Evolutionary conservation across 2,113 vertebrate genomes (phyloP).

Genomic region (Lates calcarifer): DNA sequence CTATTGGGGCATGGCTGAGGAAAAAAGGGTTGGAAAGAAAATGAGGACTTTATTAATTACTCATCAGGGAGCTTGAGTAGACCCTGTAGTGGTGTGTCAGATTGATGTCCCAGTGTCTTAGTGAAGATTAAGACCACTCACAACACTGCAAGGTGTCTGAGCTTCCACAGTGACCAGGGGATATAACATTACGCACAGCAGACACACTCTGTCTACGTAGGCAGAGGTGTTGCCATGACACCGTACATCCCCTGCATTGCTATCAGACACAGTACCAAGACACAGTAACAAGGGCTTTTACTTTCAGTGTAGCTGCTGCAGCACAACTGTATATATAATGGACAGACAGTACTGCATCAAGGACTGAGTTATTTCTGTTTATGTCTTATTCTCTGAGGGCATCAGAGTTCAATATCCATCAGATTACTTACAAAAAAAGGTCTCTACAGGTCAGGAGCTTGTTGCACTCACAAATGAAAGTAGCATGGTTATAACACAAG

Average conservation of each 20-base stretch:
- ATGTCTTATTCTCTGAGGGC: neutral
- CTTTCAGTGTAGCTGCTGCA: neutral
- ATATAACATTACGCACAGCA: constrained; percentile 15
- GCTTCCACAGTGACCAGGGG: constrained; percentile 28
- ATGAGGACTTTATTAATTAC: constrained; percentile 67
- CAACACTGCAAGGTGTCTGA: constrained; percentile 41
- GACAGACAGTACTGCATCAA: constrained; percentile 19
- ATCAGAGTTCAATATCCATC: neutral
- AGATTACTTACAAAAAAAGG: neutral
- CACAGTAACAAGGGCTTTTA: constrained; percentile 13
- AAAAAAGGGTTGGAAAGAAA: constrained; percentile 19
- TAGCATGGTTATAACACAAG: neutral
- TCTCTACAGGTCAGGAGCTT: neutral
- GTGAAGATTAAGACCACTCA: constrained; percentile 70
- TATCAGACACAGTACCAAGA: constrained; percentile 34
- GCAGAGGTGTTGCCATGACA: constrained; percentile 51
- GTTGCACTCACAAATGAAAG: neutral
- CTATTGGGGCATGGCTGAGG: neutral
- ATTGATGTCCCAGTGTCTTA: constrained; percentile 47
- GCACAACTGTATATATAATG: neutral
- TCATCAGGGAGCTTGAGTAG: constrained; percentile 48
- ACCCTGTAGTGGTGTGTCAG: constrained; percentile 36
- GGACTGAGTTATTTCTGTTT: constrained; percentile 11
- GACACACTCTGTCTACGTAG: constrained; percentile 6
- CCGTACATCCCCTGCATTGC: constrained; percentile 3